A percentile compares a stretch with the other conserved stretches of the same genome.
These are phyloP conservation scores for Bubalus kerabau DNA, from an alignment of 2,113 vertebrate species.

Conservation along the genomic window DNA sequence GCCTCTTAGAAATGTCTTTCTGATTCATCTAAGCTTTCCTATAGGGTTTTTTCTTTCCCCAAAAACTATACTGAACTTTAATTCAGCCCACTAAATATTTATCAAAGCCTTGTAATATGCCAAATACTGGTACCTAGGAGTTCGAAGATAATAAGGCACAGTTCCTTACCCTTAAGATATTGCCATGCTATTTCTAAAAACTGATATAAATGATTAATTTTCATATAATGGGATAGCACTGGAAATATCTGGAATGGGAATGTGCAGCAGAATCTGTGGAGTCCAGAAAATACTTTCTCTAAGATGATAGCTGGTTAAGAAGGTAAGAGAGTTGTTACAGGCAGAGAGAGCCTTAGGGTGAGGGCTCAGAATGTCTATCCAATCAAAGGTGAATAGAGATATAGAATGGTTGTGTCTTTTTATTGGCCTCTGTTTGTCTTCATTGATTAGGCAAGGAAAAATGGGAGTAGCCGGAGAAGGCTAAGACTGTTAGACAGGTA, in stretches of 20 bases:
- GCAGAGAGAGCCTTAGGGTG: background rate
- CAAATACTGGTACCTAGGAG: background rate
- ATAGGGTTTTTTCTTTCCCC: background rate
- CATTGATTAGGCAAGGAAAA: background rate
- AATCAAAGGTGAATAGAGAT: background rate
- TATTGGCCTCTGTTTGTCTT: background rate
- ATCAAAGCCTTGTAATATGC: background rate
- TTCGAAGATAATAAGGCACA: background rate
- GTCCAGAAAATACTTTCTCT: background rate
- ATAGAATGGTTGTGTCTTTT: background rate
- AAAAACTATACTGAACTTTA: background rate
- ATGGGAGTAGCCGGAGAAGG: background rate
- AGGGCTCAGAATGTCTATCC: background rate
- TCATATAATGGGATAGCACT: background rate
- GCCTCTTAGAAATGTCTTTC: background rate
- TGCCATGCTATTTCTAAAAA: background rate
- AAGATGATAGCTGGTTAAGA: background rate
- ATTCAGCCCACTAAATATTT: background rate
- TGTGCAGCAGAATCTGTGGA: background rate
- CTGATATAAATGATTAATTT: background rate
- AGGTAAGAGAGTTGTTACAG: background rate
- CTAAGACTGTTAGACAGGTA: background rate
- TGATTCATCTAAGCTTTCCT: background rate
- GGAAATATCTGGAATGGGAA: background rate
- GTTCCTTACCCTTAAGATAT: background rate